Evolutionary conservation across 1,140 invertebrate genomes (phyloP).

Genomic region (Cydia strobilella): DNA sequence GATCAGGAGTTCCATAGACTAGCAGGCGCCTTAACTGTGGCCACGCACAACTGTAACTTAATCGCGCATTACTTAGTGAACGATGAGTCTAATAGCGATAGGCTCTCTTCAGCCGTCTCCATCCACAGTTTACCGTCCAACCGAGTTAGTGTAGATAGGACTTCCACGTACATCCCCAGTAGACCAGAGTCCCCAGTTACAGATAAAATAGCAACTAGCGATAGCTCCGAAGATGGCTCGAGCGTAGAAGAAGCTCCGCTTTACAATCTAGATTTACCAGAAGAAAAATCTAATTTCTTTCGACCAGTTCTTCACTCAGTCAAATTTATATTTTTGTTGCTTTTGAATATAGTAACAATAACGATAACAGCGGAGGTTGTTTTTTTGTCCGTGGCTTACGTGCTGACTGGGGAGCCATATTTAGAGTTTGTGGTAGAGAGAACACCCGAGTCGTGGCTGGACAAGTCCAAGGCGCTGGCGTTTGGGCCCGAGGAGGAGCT

Average conservation of each 20-base stretch:
- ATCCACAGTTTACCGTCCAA: slow-evolving; percentile 52
- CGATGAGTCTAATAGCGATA: slow-evolving; percentile 35
- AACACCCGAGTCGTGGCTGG: slow-evolving; percentile 48
- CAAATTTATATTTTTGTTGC: slow-evolving; percentile 51
- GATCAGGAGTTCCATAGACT: slow-evolving; percentile 50
- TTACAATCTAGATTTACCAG: slow-evolving; percentile 32
- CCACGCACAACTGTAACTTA: slow-evolving; percentile 53
- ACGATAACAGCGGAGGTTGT: slow-evolving; percentile 48
- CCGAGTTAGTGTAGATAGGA: slow-evolving; percentile 33
- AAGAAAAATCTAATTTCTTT: slow-evolving; percentile 33
- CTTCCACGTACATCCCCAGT: slow-evolving; percentile 15
- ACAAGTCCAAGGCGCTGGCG: slow-evolving; percentile 46
- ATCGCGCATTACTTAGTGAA: slow-evolving; percentile 54
- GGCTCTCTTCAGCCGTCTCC: slow-evolving; percentile 52
- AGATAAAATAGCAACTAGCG: background rate
- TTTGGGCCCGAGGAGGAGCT: slow-evolving; percentile 57
- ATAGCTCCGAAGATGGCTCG: slow-evolving; percentile 37
- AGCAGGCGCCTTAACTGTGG: slow-evolving; percentile 46
- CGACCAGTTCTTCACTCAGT: slow-evolving; percentile 42
- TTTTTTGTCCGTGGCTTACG: slow-evolving; percentile 53
- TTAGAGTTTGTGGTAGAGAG: slow-evolving; percentile 55
- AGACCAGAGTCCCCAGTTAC: slow-evolving; percentile 22
- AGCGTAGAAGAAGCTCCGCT: slow-evolving; percentile 18
- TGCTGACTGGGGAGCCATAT: slow-evolving; percentile 53
- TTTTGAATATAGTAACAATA: slow-evolving; percentile 53